Base-by-base conservation (phyloP, 2,113 vertebrate genomes). In the Ptilorrhoa leucosticta region DNA sequence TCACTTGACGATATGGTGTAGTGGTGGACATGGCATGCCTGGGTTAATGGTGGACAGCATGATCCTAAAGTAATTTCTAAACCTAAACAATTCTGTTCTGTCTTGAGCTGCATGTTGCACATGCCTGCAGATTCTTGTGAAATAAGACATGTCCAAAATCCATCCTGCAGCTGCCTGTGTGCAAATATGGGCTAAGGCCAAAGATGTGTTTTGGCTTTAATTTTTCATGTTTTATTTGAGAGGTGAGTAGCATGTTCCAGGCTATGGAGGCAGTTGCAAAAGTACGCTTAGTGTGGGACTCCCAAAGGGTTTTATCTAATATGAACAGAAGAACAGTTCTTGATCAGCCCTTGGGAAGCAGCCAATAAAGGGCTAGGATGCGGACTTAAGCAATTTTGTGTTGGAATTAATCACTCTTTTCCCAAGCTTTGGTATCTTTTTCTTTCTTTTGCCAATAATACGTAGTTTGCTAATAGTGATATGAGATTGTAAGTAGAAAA, bases 81-180 rank as follows among this genome's bases (percentile, higher is more conserved):
- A 58, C 16, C 15, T 22, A 40, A n/a, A 18, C 4, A 6, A 2
- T 68, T 82, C 24, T n/a, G 4, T n/a, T 45, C 3, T 16, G 57
- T 80, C 48, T 24, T 22, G 68, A 42, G 27, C 56, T 53, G 21
- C 3, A 5, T 2, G 3, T 22, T 40, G 14, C 1, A 1, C 7
- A 1, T 8, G 7, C 14, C 33, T 28, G 21, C 27, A 50, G 27
- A 11, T 26, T 27, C 21, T 18, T 0, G 1, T n/a, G 40, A 37
- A 50, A 8, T 15, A 10, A 35, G n/a, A 6, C 4, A 1, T 7
- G 15, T 31, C 42, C 51, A 45, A 37, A 71, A 53, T 23, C 20
- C 35, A 4, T 23, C 39, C 57, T 15, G 17, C 31, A 24, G n/a
- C n/a, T 64, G 4, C 42, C 31, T 50, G 51, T 53, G 3, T 70